Evolutionary conservation across 2,113 vertebrate species (phyloP).

Genomic region (Vicugna pacos): DNA sequence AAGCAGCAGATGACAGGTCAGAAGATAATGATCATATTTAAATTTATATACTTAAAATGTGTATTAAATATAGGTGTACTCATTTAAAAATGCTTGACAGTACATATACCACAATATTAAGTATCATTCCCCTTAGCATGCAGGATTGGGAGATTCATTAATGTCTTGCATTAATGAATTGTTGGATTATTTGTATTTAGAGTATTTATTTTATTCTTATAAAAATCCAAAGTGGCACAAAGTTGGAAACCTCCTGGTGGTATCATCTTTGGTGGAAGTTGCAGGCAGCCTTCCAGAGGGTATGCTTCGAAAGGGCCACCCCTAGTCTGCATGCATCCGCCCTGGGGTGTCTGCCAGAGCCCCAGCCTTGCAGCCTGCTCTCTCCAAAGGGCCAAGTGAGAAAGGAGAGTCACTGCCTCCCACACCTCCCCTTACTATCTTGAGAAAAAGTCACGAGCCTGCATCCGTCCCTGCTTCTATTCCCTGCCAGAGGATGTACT

Average conservation of each 20-base stretch:
- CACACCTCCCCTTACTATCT: neutral
- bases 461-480: neutral
- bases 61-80: neutral
- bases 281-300: rapidly evolving
- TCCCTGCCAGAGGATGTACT: neutral
- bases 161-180: conserved; percentile 17
- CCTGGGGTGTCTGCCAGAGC: neutral
- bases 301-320: too few species aligned
- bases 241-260: neutral
- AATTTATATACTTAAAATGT: neutral
- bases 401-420: neutral
- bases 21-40: neutral
- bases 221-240: neutral
- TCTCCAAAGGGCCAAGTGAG: neutral
- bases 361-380: neutral
- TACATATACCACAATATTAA: neutral
- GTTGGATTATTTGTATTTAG: neutral
- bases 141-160: neutral
- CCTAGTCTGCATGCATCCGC: too few species aligned
- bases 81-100: neutral
- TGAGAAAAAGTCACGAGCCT: neutral
- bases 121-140: neutral
- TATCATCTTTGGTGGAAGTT: neutral
- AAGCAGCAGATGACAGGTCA: neutral
- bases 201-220: neutral